Percentiles rank a stretch among this genome's conserved stretches.
These are phyloP conservation scores for Dinothrombium tinctorium DNA, from an alignment of 1,140 invertebrate genomes.

Conservation along the genomic window DNA sequence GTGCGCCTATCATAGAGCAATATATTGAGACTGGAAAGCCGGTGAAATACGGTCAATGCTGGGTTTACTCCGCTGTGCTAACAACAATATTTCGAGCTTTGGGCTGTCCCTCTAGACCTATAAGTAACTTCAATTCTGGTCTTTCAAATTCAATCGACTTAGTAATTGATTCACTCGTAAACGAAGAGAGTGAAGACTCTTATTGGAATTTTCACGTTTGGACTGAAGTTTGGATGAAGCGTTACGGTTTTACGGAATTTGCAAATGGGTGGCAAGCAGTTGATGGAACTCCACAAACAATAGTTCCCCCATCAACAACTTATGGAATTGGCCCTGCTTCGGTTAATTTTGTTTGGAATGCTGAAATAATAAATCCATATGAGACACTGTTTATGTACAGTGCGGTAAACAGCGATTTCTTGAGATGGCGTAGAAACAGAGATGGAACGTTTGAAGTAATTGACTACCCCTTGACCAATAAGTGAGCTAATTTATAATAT, in stretches of 20 bases:
- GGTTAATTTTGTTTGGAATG: conserved; percentile 38
- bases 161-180: conserved; percentile 58
- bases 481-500: too few species aligned
- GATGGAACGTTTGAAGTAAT: too few species aligned
- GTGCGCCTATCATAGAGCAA: too few species aligned
- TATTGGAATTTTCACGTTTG: conserved; percentile 73
- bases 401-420: conserved; percentile 51
- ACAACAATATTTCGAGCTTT: conserved; percentile 47
- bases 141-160: conserved; percentile 72
- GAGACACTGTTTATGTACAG: conserved; percentile 49
- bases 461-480: too few species aligned
- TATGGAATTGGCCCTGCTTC: conserved; percentile 37
- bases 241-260: conserved; percentile 41
- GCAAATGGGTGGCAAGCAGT: conserved; percentile 69
- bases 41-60: conserved; percentile 81
- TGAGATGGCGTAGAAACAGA: conserved; percentile 29
- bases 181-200: conserved; percentile 12
- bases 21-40: too few species aligned
- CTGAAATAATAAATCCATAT: conserved; percentile 39
- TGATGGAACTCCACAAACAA: conserved; percentile 78
- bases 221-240: conserved; percentile 81
- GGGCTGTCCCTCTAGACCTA: conserved; percentile 56
- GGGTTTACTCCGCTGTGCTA: conserved; percentile 60
- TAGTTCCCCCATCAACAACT: conserved; percentile 36
- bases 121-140: conserved; percentile 68